Evolutionary conservation across 2,113 vertebrate species (phyloP).

Genomic region (Manacus vitellinus): DNA sequence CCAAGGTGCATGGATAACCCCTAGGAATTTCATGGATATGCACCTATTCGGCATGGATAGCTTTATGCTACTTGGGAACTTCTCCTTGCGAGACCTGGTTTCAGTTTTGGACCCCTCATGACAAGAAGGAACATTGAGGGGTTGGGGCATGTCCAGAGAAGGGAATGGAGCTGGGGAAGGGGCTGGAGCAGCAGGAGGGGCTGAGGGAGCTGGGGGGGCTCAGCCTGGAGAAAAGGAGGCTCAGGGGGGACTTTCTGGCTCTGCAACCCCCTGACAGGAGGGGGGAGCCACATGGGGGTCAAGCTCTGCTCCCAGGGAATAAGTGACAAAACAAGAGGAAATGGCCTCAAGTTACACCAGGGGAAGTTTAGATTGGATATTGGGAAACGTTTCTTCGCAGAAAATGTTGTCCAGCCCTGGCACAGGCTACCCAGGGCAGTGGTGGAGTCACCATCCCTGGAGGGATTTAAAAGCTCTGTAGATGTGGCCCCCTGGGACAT

Average conservation of each 20-base stretch:
- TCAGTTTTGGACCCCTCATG: not conserved
- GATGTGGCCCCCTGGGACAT: not conserved
- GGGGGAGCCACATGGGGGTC: fast-evolving
- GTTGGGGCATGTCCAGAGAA: fast-evolving
- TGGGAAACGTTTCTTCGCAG: not conserved
- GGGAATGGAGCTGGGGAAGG: fast-evolving
- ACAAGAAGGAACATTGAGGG: not conserved
- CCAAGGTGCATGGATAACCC: not conserved
- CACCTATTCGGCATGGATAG: fast-evolving
- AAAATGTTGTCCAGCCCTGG: not conserved
- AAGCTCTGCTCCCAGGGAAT: not conserved
- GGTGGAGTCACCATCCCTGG: not conserved
- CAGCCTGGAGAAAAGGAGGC: not conserved
- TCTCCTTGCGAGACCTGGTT: not conserved
- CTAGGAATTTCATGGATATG: not conserved
- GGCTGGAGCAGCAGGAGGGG: fast-evolving
- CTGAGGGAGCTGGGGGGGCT: not conserved
- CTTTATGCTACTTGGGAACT: not conserved
- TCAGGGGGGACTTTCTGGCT: not conserved
- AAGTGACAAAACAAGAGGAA: not conserved
- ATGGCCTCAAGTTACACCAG: fast-evolving
- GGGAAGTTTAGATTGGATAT: not conserved
- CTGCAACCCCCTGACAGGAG: not conserved
- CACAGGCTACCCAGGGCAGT: not conserved
- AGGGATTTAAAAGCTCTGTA: fast-evolving